Evolutionary conservation across 2,113 vertebrate species (phyloP).

Genomic region (Hyperopisus bebe): DNA sequence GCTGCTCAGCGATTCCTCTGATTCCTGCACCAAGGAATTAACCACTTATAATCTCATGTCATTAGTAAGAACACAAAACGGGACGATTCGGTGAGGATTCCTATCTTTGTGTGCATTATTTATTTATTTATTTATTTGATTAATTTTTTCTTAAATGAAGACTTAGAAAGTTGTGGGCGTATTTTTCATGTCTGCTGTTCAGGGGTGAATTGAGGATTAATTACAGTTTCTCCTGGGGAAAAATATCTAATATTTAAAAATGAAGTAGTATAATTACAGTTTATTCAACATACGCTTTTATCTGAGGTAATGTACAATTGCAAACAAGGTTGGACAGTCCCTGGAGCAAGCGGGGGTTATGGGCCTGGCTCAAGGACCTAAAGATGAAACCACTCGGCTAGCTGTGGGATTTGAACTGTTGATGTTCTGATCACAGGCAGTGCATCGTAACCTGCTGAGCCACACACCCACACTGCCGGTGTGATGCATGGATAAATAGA

Average conservation of each 20-base stretch:
- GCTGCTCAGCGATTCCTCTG: not conserved
- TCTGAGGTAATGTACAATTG: not conserved
- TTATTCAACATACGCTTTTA: not conserved
- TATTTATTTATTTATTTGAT: not conserved
- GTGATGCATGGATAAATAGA: not conserved
- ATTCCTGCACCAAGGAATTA: not conserved
- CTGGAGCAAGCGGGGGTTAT: not conserved
- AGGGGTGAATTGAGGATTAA: not conserved
- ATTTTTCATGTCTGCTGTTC: not conserved
- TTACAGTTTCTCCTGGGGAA: not conserved
- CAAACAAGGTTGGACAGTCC: not conserved
- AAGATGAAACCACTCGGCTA: not conserved
- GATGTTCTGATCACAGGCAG: not conserved
- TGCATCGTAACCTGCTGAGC: not conserved
- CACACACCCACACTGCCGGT: not conserved
- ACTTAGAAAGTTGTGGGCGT: not conserved
- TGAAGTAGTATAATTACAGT: not conserved
- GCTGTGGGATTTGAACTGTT: not conserved
- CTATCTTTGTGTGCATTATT: not conserved
- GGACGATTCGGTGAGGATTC: not conserved
- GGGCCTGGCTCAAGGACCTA: not conserved
- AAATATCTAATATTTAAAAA: not conserved
- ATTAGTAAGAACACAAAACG: not conserved
- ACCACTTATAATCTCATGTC: not conserved
- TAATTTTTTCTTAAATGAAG: not conserved